Evolutionary conservation across 2,113 vertebrate species (phyloP), one percentile per base, ranked within the genome.

Genomic region (Centropus unirufus): DNA sequence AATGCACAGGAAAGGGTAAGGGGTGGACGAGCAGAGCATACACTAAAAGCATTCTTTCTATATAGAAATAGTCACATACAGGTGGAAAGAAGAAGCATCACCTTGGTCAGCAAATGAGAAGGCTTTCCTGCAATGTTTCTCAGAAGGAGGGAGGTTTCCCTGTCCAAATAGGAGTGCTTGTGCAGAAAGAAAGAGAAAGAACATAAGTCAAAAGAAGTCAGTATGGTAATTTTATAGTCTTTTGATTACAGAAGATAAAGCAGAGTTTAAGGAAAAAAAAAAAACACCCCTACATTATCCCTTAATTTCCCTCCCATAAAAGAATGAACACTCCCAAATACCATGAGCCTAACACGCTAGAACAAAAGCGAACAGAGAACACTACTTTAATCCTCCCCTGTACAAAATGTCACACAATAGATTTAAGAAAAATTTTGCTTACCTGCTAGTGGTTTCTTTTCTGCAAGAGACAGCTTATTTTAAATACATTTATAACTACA

Each of bases 121-220:
- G 99, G 99, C 96, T 99, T 99, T 98, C 99, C 99, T 98, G 99
- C 99, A 99, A 99, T 99, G 98, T 99, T 99, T 99, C 99, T 98
- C 99, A 99, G 98, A 99, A 99, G 99, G 92, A 99, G 99, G 97
- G 99, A 99, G 97, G 99, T 99, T 99, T 99, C 99, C 99, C 98
- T 99, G 98, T 99, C 99, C 99, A 99, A 98, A 99, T 99, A 99
- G 98, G 99, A 99, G 98, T 99, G 99, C 99, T 99, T 99, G 97
- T 97, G 92, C 95, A 98, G 98, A 98, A 98, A 97, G 96, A 98
- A 95, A 98, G 92, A 98, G 84, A 97, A 95, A 98, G 98, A 98
- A 98, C 83, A 98, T 97, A 98, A 98, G 92, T 98, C 97, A 99
- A 91, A 96, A 98, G 96, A 98, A 98, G 96, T 98, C 98, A 99